These are phyloP conservation scores for Labeo calbasu DNA, from an alignment of 2,797 vertebrate species.

Conservation along the genomic window DNA sequence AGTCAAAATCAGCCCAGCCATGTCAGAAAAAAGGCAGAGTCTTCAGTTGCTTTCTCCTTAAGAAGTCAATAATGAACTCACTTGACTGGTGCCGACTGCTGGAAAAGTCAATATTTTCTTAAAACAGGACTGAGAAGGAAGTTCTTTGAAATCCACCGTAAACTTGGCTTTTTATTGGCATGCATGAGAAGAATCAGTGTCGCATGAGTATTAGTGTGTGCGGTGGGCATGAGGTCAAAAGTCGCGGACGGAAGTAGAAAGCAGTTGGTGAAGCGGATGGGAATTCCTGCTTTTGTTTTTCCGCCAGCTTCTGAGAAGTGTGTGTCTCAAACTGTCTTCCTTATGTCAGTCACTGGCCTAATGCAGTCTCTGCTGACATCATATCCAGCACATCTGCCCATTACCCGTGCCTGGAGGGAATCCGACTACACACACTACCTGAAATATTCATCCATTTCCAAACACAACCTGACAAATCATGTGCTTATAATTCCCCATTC, in stretches of 20 bases:
- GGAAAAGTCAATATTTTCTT: constrained; percentile 19
- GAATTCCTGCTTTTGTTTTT: constrained; percentile 56
- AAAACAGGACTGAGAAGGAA: constrained; percentile 31
- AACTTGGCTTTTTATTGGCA: constrained; percentile 6
- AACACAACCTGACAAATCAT: constrained; percentile 23
- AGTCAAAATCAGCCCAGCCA: constrained; percentile 47
- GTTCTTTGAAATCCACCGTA: constrained; percentile 23
- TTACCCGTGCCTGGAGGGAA: constrained; percentile 44
- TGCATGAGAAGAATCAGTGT: constrained; percentile 8
- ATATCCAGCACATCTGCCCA: constrained; percentile 46
- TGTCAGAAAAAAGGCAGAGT: constrained; percentile 32
- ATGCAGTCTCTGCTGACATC: constrained; percentile 39
- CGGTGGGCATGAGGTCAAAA: constrained; percentile 21
- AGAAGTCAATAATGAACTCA: constrained; percentile 45
- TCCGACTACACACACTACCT: constrained; percentile 20
- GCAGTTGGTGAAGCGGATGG: constrained; percentile 50
- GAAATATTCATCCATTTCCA: constrained; percentile 38
- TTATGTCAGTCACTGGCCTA: constrained; percentile 38
- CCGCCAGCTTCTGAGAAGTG: constrained; percentile 35
- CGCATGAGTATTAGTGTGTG: neutral
- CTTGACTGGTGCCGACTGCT: constrained; percentile 18
- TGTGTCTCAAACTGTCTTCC: constrained; percentile 34
- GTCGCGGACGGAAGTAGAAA: constrained; percentile 49
- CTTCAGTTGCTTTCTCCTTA: constrained; percentile 25
- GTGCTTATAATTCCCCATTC: constrained; percentile 22